These are phyloP conservation scores for Tetragnatha versicolor DNA, from an alignment of 1,140 invertebrate species.

Conservation along the genomic window DNA sequence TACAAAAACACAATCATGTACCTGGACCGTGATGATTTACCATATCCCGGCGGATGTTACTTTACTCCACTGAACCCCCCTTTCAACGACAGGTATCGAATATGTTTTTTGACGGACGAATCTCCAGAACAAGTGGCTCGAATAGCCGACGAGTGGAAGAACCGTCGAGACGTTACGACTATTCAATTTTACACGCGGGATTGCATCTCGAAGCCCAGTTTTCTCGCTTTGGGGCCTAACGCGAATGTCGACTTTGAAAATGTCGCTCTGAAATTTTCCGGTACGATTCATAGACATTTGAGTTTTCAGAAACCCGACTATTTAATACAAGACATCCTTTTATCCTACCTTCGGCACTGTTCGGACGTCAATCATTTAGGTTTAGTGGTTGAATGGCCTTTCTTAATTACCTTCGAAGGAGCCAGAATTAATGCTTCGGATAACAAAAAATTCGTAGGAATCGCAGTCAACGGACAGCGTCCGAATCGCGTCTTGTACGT, in stretches of 20 bases:
- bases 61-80: background rate
- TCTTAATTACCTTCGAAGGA: background rate
- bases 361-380: background rate
- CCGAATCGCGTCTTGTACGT: background rate
- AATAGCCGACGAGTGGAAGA: background rate
- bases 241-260: no score
- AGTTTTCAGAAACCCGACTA: background rate
- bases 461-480: background rate
- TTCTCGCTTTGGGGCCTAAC: no score
- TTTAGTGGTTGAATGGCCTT: background rate
- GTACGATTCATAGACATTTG: background rate
- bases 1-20: background rate
- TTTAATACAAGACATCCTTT: background rate
- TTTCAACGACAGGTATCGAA: background rate
- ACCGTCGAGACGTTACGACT: background rate
- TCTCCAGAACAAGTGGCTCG: background rate
- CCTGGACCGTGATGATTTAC: background rate
- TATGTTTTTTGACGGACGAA: background rate
- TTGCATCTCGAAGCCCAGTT: background rate
- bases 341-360: background rate
- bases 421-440: background rate
- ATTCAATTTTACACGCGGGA: background rate
- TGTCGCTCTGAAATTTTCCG: no score
- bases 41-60: constrained; percentile 7
- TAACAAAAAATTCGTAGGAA: background rate